phyloP scores from a whole-genome alignment of 2,113 vertebrate species.

The Girardinichthys multiradiatus region DNA sequence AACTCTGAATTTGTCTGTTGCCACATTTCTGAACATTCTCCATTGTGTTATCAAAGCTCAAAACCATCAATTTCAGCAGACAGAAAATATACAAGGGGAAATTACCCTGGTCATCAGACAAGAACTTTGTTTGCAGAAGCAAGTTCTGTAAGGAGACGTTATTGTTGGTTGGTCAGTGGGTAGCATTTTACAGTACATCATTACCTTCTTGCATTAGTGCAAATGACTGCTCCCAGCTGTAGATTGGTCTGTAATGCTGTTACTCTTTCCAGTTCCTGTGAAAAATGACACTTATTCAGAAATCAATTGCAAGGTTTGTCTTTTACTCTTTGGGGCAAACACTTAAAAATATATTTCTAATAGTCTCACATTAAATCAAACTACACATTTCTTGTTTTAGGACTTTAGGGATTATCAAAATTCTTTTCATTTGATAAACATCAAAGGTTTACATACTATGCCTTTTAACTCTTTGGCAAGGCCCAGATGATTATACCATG shows the following conservation, averaged over 20 bases:
- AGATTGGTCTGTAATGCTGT: conserved; percentile 92
- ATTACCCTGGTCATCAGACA: neutral
- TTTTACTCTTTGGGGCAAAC: too few species aligned
- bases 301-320: neutral
- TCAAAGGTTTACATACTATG: too few species aligned
- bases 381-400: too few species aligned
- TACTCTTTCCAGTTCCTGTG: conserved; percentile 95
- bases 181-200: neutral
- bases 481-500: too few species aligned
- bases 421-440: too few species aligned
- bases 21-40: neutral
- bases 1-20: neutral
- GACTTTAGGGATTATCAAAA: too few species aligned
- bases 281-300: conserved; percentile 7
- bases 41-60: neutral
- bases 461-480: too few species aligned
- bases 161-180: conserved; percentile 7
- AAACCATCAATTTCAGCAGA: conserved; percentile 1
- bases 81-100: conserved; percentile 5
- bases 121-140: conserved; percentile 23
- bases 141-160: conserved; percentile 12
- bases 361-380: too few species aligned
- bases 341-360: too few species aligned
- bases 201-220: conserved; percentile 96
- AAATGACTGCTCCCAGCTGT: conserved; percentile 95